A percentile compares a stretch with the other conserved stretches of the same genome.
Evolutionary conservation across 1,140 invertebrate species (phyloP).

Genomic region (Trichonephila inaurata): DNA sequence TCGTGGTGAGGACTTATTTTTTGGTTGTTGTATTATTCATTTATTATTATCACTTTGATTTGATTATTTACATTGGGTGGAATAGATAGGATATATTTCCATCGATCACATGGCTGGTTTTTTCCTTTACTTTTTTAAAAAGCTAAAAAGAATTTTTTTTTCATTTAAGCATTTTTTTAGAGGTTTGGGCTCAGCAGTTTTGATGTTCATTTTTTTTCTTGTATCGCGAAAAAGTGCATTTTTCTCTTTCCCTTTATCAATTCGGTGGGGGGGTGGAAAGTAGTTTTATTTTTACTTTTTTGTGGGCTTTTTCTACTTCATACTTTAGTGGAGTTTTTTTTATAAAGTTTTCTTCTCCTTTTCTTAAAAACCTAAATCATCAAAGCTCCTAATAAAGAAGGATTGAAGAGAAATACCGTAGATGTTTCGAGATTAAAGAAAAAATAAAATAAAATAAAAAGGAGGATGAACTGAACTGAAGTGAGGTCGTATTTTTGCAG

Average conservation of each 20-base stretch:
- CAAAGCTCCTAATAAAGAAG: neutral
- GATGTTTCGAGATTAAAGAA: neutral
- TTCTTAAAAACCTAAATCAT: neutral
- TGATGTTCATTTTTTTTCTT: neutral
- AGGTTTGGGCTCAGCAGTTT: neutral
- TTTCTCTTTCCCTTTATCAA: neutral
- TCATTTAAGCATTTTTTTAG: neutral
- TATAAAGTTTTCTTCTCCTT: neutral
- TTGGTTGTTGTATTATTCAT: neutral
- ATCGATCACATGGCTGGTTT: neutral
- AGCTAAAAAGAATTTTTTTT: neutral
- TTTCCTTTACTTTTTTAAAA: neutral
- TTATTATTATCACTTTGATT: conserved; percentile 47
- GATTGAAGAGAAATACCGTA: conserved; percentile 8
- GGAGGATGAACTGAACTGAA: too few species aligned
- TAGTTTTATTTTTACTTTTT: neutral
- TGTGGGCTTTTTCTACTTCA: neutral
- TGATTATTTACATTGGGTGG: conserved; percentile 50
- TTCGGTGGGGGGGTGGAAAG: too few species aligned
- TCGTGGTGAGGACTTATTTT: neutral
- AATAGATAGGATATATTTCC: neutral
- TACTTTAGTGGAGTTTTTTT: neutral
- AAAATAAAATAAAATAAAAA: neutral
- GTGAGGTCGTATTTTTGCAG: neutral
- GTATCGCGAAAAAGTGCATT: neutral